Evolutionary conservation across 2,888 invertebrate species (phyloP).

Genomic region (Chrysolina haemoptera): DNA sequence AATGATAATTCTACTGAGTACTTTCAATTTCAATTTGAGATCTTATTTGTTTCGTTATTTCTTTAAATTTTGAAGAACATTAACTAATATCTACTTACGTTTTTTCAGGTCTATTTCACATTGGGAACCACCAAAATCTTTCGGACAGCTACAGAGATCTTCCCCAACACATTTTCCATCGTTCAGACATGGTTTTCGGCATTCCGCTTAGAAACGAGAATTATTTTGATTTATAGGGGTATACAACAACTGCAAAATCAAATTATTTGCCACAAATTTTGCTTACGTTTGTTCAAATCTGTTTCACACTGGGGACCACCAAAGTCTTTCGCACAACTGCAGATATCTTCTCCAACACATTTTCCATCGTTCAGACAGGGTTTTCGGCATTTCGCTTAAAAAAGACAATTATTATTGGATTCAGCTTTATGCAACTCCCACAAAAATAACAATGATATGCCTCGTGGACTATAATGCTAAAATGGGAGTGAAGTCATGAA

Average conservation of each 20-base stretch:
- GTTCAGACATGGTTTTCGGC: slow-evolving; percentile 73
- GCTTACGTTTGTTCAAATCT: slow-evolving; percentile 45
- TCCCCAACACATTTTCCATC: slow-evolving; percentile 75
- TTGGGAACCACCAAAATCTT: slow-evolving; percentile 71
- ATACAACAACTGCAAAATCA: too few relatives aligned
- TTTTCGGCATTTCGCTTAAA: slow-evolving; percentile 72
- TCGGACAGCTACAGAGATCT: slow-evolving; percentile 73
- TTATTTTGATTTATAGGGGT: background rate
- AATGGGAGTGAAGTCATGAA: too few relatives aligned
- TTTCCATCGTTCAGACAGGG: slow-evolving; percentile 76
- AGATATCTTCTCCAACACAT: slow-evolving; percentile 74
- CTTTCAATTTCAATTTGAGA: background rate
- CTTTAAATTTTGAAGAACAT: too few relatives aligned
- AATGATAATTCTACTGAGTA: too few relatives aligned
- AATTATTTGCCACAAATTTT: too few relatives aligned
- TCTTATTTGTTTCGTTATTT: too few relatives aligned
- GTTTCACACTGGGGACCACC: slow-evolving; percentile 63
- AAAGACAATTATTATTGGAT: slow-evolving; percentile 4
- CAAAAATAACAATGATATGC: too few relatives aligned
- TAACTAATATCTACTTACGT: slow-evolving; percentile 38
- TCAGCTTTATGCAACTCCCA: too few relatives aligned
- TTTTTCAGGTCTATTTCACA: slow-evolving; percentile 50
- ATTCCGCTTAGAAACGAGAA: slow-evolving; percentile 70
- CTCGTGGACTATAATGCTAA: too few relatives aligned
- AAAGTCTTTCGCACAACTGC: slow-evolving; percentile 74